Base-by-base conservation (phyloP, 2,797 vertebrate species). In the Channallabes apus region DNA sequence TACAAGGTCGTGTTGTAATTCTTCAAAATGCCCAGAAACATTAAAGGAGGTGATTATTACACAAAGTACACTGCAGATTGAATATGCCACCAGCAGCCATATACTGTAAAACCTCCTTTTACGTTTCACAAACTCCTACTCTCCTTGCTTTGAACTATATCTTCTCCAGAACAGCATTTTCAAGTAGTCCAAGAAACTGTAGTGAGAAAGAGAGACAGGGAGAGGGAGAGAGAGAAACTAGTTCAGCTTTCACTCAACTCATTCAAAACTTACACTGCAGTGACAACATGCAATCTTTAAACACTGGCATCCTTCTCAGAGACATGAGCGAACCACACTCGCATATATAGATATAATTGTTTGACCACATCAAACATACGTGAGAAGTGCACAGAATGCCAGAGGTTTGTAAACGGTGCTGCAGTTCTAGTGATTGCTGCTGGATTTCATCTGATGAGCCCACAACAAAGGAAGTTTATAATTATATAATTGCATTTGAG, bases 401-500 rank as follows among this genome's bases (percentile, higher is more conserved):
- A 35, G 56, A 64, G 17, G 32, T 27, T 62, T 59, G 79, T 80
- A 76, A 80, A 67, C 4, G 71, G 59, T 41, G 67, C 77, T 83
- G 82, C 56, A 85, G 86, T 87, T 88, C 80, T 72, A 46, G 62
- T 83, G 64, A 88, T 87, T 89, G 84, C 84, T 81, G 76, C 81
- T 89, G 83, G 88, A 84, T 89, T 86, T 85, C 61, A 46, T 85
- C 79, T 90, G 91, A 88, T 86, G 88, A 84, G 83, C 82, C 73
- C 80, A 87, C 76, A 88, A 88, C 88, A 90, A 92, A 88, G 82
- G 83, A 87, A 91, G 83, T 86, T 90, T 75, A 87, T 83, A 90
- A 91, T 92, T 87, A 91, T 92, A 88, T 92, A 92, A 93, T 90
- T 92, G 85, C 82, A 84, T 87, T 85, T 87, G 87, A 91, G 88